Evolutionary conservation across 2,113 vertebrate species (phyloP), one percentile per base, ranked within the genome.

Genomic region (Callorhinus ursinus): DNA sequence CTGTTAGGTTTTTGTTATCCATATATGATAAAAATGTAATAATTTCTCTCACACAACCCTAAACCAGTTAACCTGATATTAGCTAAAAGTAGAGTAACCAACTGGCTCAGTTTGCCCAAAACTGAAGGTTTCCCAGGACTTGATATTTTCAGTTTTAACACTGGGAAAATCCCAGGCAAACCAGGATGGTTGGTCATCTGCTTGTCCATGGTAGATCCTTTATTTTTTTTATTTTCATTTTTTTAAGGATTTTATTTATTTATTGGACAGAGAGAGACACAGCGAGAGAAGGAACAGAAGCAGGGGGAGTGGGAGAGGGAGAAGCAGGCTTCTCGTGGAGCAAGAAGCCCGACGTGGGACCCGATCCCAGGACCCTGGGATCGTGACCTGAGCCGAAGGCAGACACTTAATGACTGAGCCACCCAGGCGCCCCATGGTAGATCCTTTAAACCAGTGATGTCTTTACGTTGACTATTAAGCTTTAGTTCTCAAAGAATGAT

Each of bases 401-500:
- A 42, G 42, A 42, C 42, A 4, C 42, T 42, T 42, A 42, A 42
- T 5, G 42, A 42, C 42, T 42, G 42, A 42, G 42, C 42, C 42
- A 42, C 42, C 42, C 42, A 42, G 42, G 42, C 42, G 1, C 42
- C 42, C 65, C 21, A 42, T 10, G 4, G 15, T 22, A 31, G 36
- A 31, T 12, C 24, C 55, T 93, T 71, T 42, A 90, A 94, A 22
- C 26, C 59, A 90, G 28, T 42, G 28, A 31, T 51, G 14, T 49
- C 69, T 63, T 14, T 26, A 1, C 42, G 13, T 55, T 81, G 51
- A 36, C 55, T 87, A 77, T 76, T 74, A 89, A 81, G 36, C 26
- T 79, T 94, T 90, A 67, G 71, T 92, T 96, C 74, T 96, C 21
- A 86, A 4, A 77, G 22, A 31, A 85, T 8, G 80, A 86, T 86